A percentile compares a stretch with the other conserved stretches of the same genome.
phyloP scores from a whole-genome alignment of 1,140 invertebrate genomes.

The Diorhabda carinulata region DNA sequence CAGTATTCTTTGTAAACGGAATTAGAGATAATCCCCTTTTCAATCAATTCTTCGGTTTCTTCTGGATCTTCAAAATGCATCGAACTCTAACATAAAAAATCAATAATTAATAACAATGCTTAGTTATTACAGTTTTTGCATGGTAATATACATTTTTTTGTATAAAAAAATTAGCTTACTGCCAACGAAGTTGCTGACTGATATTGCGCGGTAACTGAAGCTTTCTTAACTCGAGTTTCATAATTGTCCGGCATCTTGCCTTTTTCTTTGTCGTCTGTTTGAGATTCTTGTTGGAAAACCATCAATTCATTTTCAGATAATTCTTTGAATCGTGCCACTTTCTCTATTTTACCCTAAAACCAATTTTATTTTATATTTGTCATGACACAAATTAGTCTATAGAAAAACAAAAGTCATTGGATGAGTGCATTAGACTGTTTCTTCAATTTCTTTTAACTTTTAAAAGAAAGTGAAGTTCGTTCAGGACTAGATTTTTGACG shows the following conservation, averaged over 20 bases:
- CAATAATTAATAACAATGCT: too few relatives aligned
- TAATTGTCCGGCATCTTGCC: constrained; percentile 1
- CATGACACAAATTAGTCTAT: not conserved
- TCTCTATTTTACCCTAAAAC: constrained; percentile 49
- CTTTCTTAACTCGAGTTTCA: not conserved
- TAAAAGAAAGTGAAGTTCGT: too few relatives aligned
- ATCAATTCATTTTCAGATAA: constrained; percentile 39
- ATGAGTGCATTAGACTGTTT: too few relatives aligned
- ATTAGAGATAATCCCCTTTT: constrained; percentile 55
- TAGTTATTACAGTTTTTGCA: too few relatives aligned
- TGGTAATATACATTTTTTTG: too few relatives aligned
- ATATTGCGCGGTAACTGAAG: not conserved
- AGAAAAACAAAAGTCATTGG: not conserved
- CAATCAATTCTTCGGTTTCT: constrained; percentile 56
- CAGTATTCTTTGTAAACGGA: constrained; percentile 55
- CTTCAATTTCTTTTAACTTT: too few relatives aligned
- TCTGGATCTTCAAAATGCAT: constrained; percentile 44
- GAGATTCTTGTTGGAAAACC: constrained; percentile 12
- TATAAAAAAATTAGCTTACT: not conserved
- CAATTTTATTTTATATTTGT: not conserved
- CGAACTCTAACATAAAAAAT: too few relatives aligned
- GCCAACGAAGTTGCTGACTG: not conserved
- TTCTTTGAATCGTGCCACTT: constrained; percentile 39
- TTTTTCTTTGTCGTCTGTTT: constrained; percentile 11
- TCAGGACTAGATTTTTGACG: too few relatives aligned